Evolutionary conservation across 2,113 vertebrate genomes (phyloP), one percentile per base, ranked within the genome.

Genomic region (Ia io): DNA sequence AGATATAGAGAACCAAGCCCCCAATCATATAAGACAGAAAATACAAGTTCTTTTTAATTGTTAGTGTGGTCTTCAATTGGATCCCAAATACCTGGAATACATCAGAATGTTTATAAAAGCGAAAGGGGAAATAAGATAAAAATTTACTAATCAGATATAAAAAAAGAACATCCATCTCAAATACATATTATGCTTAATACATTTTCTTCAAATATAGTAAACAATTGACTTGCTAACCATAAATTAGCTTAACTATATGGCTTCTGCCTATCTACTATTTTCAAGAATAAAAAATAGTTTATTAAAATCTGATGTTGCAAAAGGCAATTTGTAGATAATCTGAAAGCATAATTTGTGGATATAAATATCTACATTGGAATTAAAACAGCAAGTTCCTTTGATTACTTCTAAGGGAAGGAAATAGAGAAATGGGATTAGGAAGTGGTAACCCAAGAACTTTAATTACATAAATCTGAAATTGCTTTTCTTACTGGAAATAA

Each of bases 101-200:
- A 74, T 71, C 11, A 51, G 30, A n/a, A 84, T 90, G 13, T 90
- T 93, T 79, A 59, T 70, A 88, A 79, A 49, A 30, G 18, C 3
- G 9, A 1, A 6, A 67, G 28, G 18, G 6, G 16, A 42, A 67
- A 70, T 14, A 78, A 83, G n/a, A 69, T 77, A 74, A 88, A 88
- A 71, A 86, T 82, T 42, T 74, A 92, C 35, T 63, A 44, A 89
- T 77, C 32, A 86, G 28, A 85, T 49, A 80, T 3, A 80, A 1
- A 94, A 80, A 32, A 1, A 82, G 28, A n/a, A 80, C 8, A 93
- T n/a, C 35, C 11, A 91, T 67, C 94, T 96, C n/a, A 85, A 94
- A 74, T 67, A 86, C 1, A 69, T 42, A 79, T 22, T 37, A 84
- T 17, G 69, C 1, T 42, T 69, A 85, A 63, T 70, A 82, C 3